Evolutionary conservation across 2,888 invertebrate species (phyloP), one percentile per base, ranked within the genome.

Genomic region (Drosophila fungiperda): DNA sequence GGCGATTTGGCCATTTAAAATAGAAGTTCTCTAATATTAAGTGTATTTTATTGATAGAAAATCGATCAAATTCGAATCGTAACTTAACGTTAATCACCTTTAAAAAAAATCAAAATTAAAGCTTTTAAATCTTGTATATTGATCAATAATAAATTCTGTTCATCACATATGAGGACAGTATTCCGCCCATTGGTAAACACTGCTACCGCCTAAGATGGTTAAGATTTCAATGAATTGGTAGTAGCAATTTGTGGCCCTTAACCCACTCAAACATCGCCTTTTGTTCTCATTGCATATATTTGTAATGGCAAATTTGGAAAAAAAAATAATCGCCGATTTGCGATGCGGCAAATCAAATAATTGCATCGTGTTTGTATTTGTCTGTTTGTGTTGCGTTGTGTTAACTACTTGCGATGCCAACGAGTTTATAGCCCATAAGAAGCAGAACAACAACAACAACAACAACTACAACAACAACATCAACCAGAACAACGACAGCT

Each of bases 341-440:
- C 45, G 45, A 23, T 23, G 23, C 15, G 42, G 17, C 60, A 65
- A 69, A 66, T 81, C 79, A 83, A 86, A 83, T 83, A 86, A 83
- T 86, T 86, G 86, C 82, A 86, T 68, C 64, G 73, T 81, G 76
- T 86, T 81, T 83, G 81, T 83, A 79, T 78, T 83, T 77, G 78
- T 69, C 29, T 6, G 29, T 29, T 26, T 29, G 29, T 29, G 29
- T 29, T 26, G 26, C 26, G 4, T 32, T 48, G 61, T 62, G 67
- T 68, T 79, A 72, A 53, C 65, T 48, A 73, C 73, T 79, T 80
- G 80, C 87, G 83, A 75, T 84, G 82, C 71, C 67, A 65, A 78
- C 71, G 65, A 82, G 80, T 84, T 83, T 84, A 83, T 83, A 78
- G 84, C 66, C 85, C 65, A 49, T 55, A 74, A 67, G 58, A 76